Evolutionary conservation across 2,797 vertebrate genomes (phyloP).

Genomic region (Odontamblyopus lacepedii): DNA sequence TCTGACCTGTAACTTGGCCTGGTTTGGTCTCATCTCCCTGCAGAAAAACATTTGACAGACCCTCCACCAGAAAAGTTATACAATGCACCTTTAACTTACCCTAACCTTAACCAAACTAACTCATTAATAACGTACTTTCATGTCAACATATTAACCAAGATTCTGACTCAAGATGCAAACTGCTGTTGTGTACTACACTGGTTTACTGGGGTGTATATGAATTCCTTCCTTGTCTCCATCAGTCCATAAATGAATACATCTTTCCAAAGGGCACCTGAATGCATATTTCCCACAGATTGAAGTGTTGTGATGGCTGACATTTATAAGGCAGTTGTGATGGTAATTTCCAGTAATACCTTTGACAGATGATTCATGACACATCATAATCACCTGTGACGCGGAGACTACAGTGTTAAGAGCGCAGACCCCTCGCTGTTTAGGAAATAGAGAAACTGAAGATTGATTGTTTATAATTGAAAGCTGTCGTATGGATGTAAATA

Average conservation of each 20-base stretch:
- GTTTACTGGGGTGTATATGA: not conserved
- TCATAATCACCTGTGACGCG: slow-evolving; percentile 31
- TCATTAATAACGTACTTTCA: not conserved
- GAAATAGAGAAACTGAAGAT: slow-evolving; percentile 33
- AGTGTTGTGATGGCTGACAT: slow-evolving; percentile 5
- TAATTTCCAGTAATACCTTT: slow-evolving; percentile 37
- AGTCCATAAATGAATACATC: not conserved
- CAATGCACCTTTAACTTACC: too few relatives aligned
- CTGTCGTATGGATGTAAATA: slow-evolving; percentile 26
- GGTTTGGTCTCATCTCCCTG: too few relatives aligned
- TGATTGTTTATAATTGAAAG: slow-evolving; percentile 44
- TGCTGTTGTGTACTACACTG: not conserved
- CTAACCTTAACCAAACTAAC: too few relatives aligned
- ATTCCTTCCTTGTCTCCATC: not conserved
- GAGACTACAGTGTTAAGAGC: slow-evolving; percentile 30
- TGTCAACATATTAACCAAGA: not conserved
- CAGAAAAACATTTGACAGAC: too few relatives aligned
- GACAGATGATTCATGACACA: slow-evolving; percentile 27
- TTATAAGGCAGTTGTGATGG: slow-evolving; percentile 9
- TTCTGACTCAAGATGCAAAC: not conserved
- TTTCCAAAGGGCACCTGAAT: not conserved
- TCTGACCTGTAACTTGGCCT: too few relatives aligned
- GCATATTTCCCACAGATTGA: not conserved
- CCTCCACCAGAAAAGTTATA: too few relatives aligned
- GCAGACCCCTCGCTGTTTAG: slow-evolving; percentile 23